These are phyloP conservation scores for Leptosomus discolor DNA, from an alignment of 2,113 vertebrate species.

Conservation along the genomic window DNA sequence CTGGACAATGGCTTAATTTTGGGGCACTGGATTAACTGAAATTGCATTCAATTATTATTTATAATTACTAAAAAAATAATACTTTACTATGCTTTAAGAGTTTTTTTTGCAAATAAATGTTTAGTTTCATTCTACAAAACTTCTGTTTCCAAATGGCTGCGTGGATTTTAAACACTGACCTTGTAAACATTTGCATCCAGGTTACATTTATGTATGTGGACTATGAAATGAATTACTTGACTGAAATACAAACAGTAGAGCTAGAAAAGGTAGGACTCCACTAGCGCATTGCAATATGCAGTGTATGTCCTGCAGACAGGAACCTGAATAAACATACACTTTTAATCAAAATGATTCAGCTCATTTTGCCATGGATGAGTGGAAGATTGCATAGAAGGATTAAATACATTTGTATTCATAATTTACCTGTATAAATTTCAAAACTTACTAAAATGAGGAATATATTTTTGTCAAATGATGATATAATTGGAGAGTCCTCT, in stretches of 20 bases:
- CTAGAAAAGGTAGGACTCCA: background rate
- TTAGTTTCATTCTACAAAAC: background rate
- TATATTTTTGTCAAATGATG: background rate
- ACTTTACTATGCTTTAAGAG: background rate
- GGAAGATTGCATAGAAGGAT: background rate
- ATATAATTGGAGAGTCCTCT: background rate
- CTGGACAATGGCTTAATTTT: background rate
- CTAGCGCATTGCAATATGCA: background rate
- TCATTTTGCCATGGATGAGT: background rate
- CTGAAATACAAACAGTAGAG: background rate
- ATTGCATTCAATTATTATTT: too few relatives aligned
- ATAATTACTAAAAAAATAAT: too few relatives aligned
- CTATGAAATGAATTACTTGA: background rate
- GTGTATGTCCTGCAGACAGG: background rate
- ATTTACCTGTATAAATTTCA: background rate
- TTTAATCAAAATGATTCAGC: background rate
- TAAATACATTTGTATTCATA: background rate
- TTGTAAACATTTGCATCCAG: background rate
- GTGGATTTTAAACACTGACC: background rate
- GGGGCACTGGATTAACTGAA: background rate
- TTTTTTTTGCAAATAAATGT: background rate
- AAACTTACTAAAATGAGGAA: background rate
- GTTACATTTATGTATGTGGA: background rate
- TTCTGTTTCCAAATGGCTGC: background rate
- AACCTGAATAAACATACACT: background rate